These are phyloP conservation scores for Poeciliopsis infans DNA, from an alignment of 2,797 vertebrate genomes.

Conservation along the genomic window DNA sequence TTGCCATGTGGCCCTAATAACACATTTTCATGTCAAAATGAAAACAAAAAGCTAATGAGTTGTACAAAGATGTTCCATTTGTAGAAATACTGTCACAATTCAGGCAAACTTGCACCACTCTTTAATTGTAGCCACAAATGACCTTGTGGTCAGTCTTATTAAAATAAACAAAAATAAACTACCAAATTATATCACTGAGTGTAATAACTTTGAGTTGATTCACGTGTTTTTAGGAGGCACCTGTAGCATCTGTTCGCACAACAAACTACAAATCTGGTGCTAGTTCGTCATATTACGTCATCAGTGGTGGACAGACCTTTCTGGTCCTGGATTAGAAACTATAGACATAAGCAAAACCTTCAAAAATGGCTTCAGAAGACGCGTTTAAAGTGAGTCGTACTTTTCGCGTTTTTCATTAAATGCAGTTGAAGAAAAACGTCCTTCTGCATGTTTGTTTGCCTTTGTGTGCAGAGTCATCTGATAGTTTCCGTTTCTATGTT, in stretches of 20 bases:
- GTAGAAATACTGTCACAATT: neutral
- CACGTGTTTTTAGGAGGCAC: neutral
- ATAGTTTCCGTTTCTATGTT: neutral
- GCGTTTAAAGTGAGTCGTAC: conserved; percentile 65
- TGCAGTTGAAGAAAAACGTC: neutral
- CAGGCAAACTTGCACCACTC: neutral
- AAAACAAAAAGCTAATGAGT: neutral
- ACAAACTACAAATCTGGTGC: neutral
- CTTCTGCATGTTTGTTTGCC: neutral
- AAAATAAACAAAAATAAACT: neutral
- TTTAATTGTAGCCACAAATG: neutral
- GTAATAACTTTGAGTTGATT: neutral
- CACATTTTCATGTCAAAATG: neutral
- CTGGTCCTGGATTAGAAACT: neutral
- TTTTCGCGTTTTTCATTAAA: neutral
- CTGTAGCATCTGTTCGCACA: neutral
- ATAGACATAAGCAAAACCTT: neutral
- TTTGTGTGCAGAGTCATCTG: neutral
- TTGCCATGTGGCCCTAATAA: neutral
- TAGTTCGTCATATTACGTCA: conserved; percentile 36
- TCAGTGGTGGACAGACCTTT: conserved; percentile 22
- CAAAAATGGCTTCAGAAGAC: conserved; percentile 61
- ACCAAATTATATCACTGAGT: neutral
- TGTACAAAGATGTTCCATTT: neutral
- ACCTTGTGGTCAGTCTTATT: neutral